Base-by-base conservation (phyloP, 2,797 vertebrate species). In the Pangasius mekongensis region DNA sequence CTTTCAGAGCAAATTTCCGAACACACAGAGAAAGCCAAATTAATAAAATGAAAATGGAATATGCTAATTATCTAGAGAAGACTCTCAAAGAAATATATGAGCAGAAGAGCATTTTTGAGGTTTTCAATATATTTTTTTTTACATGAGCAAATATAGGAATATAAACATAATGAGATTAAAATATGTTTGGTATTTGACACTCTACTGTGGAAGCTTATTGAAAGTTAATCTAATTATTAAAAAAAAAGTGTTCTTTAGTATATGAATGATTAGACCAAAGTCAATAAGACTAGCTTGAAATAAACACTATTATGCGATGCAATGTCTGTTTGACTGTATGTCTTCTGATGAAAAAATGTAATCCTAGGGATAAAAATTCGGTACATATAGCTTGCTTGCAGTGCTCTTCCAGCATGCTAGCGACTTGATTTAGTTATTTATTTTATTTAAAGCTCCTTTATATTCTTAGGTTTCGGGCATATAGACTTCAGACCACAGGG, bases 11-110 rank as follows among this genome's bases (percentile, higher is more conserved):
- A 69, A 78, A 69, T 56, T 69, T 62, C 58, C 60, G 24, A 69
- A 77, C 69, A 64, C 67, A 82, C 33, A 27, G n/a, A 76, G 76
- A 39, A 74, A 64, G 58, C 43, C n/a, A 54, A 67, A 88, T 64
- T 64, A 84, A 88, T 8, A 52, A 14, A 64, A 11, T 43, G 62
- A 22, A 82, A 82, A 33, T 73, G 66, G 62, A 56, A 82, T 71
- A 85, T 88, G 77, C 56, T 71, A 56, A 88, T 86, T 18, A 71
- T 33, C 30, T 43, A 11, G 11, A 73, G 76, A 36, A 56, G 64
- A 10, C 9, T 76, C 33, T 87, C 30, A 20, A 58, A 39, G 27
- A 58, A 77, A 76, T 4, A 36, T 27, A 36, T 74, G 56, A n/a
- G 73, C 9, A 24, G 24, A 33, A 49, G 18, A 49, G 30, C 39